Conservation (phyloP, 2,888 invertebrate species). For the Apotomis turbidana region DNA sequence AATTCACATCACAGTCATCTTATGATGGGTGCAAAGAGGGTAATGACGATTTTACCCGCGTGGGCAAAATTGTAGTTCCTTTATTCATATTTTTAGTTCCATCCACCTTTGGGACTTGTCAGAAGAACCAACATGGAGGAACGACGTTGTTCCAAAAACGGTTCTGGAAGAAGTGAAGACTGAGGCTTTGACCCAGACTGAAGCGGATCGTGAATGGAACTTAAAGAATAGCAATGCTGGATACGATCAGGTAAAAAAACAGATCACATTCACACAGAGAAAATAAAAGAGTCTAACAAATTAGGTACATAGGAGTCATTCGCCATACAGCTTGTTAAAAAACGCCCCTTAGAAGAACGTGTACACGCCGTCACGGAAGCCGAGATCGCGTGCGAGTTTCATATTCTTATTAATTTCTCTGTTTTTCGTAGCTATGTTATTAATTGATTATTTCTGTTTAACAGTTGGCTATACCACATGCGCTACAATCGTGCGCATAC, state of each 20-base stretch:
- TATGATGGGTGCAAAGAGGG: too few relatives aligned
- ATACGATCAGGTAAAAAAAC: constrained; percentile 50
- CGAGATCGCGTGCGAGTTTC: too few relatives aligned
- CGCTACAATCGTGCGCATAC: constrained; percentile 65
- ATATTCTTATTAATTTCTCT: too few relatives aligned
- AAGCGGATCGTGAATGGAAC: constrained; percentile 68
- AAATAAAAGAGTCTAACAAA: too few relatives aligned
- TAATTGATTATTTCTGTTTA: constrained; percentile 16
- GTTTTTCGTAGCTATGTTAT: too few relatives aligned
- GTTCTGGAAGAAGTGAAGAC: constrained; percentile 55
- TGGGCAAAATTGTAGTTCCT: not conserved
- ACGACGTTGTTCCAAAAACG: constrained; percentile 54
- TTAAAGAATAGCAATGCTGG: constrained; percentile 56
- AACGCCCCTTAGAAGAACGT: too few relatives aligned
- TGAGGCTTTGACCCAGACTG: constrained; percentile 53
- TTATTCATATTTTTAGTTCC: constrained; percentile 57
- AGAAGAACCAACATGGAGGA: constrained; percentile 64
- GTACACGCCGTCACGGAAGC: too few relatives aligned
- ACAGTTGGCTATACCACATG: constrained; percentile 45
- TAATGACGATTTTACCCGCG: too few relatives aligned
- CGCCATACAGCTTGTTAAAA: too few relatives aligned
- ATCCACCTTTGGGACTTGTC: constrained; percentile 76
- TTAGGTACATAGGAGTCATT: too few relatives aligned
- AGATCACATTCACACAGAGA: too few relatives aligned
- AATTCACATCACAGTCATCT: too few relatives aligned